Base-by-base conservation (phyloP, 1,140 invertebrate species). In the Drosophila mojavensis region DNA sequence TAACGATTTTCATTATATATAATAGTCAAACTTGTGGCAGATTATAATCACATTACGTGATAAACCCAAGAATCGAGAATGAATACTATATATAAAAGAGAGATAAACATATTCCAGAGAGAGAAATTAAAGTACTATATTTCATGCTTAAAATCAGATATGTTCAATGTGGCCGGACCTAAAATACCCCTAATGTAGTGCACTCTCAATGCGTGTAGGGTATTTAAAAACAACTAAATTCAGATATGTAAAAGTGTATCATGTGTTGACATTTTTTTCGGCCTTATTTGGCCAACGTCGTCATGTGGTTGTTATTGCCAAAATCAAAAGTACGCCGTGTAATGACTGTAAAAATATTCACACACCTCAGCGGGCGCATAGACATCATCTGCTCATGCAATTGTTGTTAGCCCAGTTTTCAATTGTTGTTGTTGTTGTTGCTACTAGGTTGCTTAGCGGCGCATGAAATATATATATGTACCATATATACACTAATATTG, bases 351-450 rank as follows among this genome's bases (percentile, higher is more conserved):
- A 83, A 86, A 88, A 86, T 86, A 88, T 86, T 88, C 83, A 88
- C 83, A 88, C 79, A 86, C 83, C 75, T 88, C 48, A 69, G 62
- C 71, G 53, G 55, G 64, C 70, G 7, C 60, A 47, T 48, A 48
- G 48, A 51, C 54, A 61, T 71, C 53, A 33, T 43, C 54, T 50
- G 64, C 50, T 75, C 72, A 65, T 76, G 67, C 76, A 76, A 75
- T 78, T 88, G 84, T 77, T 89, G 75, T 88, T 89, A 83, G 83
- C 83, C 84, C 72, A 86, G 63, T 85, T 86, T 85, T 78, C 80
- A 56, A 61, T 72, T 72, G 69, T 36, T 33, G 39, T 45, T 64
- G 50, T 30, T 41, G 59, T 70, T 53, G 33, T 9, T 33, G 33
- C 6, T 33, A 45, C 64, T 53, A 47, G 60, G 60, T 64, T 68